Base-by-base conservation (phyloP, 2,888 invertebrate genomes). In the Tuta absoluta region DNA sequence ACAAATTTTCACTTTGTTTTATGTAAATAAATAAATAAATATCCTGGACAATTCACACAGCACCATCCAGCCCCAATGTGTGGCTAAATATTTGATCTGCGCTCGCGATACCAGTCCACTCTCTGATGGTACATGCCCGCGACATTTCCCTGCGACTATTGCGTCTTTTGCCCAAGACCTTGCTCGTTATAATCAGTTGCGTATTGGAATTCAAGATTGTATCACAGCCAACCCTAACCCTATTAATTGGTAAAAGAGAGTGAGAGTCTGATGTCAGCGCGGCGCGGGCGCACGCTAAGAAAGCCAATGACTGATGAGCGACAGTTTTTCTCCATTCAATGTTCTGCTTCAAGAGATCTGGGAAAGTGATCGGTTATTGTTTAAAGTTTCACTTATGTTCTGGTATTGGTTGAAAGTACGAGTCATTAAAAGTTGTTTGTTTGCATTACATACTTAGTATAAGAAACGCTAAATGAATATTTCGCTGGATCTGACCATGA, bases 191-290 rank as follows among this genome's bases (percentile, higher is more conserved):
- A n/a, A n/a, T n/a, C n/a, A 37, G 37, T 37, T 33, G 12, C 4
- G 4, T 37, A 37, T 37, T 12, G 37, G 12, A n/a, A 33, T 33
- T 33, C 8, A 33, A 1, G 10, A 8, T 45, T n/a, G 0, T 17
- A 45, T 45, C 4, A n/a, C 5, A 24, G 3, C 17, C 56, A 56
- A 56, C 56, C 56, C 56, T 87, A 86, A 84, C 86, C 84, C 76
- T 73, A 81, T 78, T 84, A 85, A 85, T 82, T 69, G 80, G 85
- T 84, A 85, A 87, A 86, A 89, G 88, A 84, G 85, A 83, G 84
- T 83, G 84, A 87, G 84, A 88, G 87, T 78, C 67, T 76, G 75
- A 76, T 79, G 80, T 76, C 81, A 78, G 80, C 76, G 51, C 23
- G 78, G 73, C 72, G 71, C 76, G 76, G 73, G 74, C 75, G 74